Conservation (phyloP, 2,797 vertebrate genomes). For the Agapornis canus region DNA sequence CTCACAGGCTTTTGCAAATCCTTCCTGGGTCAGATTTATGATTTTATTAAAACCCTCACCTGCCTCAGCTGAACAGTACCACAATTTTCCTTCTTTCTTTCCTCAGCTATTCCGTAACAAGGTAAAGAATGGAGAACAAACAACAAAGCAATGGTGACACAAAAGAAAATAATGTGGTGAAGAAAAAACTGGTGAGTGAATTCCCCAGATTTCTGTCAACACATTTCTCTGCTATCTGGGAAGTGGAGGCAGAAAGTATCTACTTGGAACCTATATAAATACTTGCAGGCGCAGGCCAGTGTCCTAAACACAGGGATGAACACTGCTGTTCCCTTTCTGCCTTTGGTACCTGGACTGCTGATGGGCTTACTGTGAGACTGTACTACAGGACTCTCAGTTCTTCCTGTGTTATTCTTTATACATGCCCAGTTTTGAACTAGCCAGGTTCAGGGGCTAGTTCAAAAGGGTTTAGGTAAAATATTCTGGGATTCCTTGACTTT, state of each 20-base stretch:
- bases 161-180: background rate
- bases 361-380: background rate
- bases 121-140: background rate
- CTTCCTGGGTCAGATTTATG: background rate
- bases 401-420: background rate
- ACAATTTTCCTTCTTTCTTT: background rate
- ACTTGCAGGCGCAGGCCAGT: background rate
- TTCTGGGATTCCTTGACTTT: background rate
- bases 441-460: background rate
- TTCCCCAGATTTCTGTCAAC: background rate
- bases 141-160: background rate
- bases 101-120: background rate
- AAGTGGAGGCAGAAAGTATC: background rate
- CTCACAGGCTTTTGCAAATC: background rate
- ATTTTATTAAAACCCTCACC: background rate
- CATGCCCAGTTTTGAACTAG: background rate
- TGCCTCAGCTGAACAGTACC: background rate
- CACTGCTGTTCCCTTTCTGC: background rate
- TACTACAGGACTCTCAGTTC: background rate
- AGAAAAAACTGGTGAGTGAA: constrained; percentile 63
- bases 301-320: background rate
- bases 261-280: background rate
- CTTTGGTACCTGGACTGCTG: background rate
- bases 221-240: background rate
- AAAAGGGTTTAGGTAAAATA: background rate